A percentile compares a stretch with the other conserved stretches of the same genome.
Conservation (phyloP, 1,140 invertebrate genomes). For the Carcinoscorpius rotundicauda region DNA sequence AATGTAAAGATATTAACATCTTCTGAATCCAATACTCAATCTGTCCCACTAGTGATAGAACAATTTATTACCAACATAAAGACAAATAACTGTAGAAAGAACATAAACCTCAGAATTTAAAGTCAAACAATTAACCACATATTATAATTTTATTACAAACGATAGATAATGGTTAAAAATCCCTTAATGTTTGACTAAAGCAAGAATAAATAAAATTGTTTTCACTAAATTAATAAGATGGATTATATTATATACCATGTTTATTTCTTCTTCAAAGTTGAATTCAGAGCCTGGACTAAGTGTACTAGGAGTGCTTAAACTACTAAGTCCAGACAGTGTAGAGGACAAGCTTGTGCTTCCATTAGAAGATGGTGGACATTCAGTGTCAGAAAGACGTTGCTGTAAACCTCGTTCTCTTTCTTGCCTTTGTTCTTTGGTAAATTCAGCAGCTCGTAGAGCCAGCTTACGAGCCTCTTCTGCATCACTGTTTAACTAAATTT, state of each 20-base stretch:
- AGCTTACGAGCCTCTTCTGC: conserved; percentile 18
- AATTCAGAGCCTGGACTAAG: conserved; percentile 13
- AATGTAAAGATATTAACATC: no score
- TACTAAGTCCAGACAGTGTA: conserved; percentile 2
- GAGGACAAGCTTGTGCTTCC: neutral
- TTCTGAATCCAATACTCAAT: no score
- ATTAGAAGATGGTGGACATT: neutral
- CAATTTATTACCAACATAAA: no score
- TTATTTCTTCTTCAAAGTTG: conserved; percentile 20
- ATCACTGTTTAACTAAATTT: conserved; percentile 8
- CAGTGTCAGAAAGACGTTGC: conserved; percentile 1
- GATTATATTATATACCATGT: conserved; percentile 18
- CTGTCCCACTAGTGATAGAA: no score
- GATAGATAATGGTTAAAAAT: no score
- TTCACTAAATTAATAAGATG: neutral
- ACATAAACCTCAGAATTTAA: no score
- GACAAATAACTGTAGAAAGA: no score
- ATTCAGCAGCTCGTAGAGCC: conserved; percentile 27
- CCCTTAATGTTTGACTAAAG: no score
- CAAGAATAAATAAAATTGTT: no score
- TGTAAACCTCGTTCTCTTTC: conserved; percentile 20
- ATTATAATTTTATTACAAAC: no score
- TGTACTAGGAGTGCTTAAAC: conserved; percentile 15
- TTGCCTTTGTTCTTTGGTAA: conserved; percentile 25
- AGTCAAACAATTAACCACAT: no score